phyloP scores from a whole-genome alignment of 2,113 vertebrate genomes.

The Pycnonotus jocosus region DNA sequence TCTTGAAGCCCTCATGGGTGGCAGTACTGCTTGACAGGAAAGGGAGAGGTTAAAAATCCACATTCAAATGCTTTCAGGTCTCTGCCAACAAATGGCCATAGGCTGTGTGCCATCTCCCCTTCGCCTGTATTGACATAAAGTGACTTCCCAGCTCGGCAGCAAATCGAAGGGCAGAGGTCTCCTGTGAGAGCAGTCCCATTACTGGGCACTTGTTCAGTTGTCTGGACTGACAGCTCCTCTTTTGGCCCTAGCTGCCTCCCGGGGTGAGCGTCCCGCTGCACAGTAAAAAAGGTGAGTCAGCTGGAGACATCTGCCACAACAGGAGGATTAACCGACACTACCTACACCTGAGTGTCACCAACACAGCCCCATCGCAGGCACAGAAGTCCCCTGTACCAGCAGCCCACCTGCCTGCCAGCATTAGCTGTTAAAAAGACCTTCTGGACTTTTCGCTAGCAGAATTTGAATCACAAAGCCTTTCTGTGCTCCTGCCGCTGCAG shows the following conservation, averaged over 20 bases:
- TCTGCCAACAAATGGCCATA: not conserved
- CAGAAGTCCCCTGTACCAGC: not conserved
- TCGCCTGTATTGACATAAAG: not conserved
- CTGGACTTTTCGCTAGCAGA: not conserved
- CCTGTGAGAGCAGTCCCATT: not conserved
- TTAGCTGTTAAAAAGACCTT: not conserved
- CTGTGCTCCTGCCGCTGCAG: not conserved
- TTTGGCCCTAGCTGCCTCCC: not conserved
- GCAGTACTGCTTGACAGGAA: not conserved
- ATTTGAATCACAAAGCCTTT: not conserved
- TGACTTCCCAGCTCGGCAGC: not conserved
- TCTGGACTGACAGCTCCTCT: not conserved
- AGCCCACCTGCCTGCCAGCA: not conserved
- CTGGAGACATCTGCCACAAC: not conserved
- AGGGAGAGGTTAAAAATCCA: conserved; percentile 13
- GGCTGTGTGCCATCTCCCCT: not conserved
- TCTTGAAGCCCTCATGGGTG: not conserved
- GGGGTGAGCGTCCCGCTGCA: rapidly evolving
- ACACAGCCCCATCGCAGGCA: not conserved
- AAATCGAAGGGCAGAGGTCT: not conserved
- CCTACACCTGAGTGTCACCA: not conserved
- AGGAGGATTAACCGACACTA: not conserved
- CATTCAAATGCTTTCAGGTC: not conserved
- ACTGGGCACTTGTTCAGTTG: not conserved
- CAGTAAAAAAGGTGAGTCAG: not conserved